Evolutionary conservation across 2,113 vertebrate species (phyloP), one percentile per base, ranked within the genome.

Genomic region (Trichomycterus rosablanca): DNA sequence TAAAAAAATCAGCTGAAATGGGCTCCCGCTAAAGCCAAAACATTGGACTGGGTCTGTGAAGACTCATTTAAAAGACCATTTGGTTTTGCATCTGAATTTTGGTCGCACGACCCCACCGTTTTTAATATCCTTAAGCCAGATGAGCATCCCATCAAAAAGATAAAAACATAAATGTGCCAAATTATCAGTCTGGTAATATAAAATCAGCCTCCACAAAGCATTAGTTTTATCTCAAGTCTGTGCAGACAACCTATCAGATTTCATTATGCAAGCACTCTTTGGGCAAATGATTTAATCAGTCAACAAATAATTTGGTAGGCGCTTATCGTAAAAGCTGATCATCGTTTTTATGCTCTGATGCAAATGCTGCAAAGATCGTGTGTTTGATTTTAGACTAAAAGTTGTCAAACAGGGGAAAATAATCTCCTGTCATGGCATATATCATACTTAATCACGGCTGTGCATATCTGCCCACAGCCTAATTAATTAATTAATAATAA

Each of bases 401-500:
- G 22, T 10, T 2, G 54, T 48, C 45, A 19, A 8, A 60, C 7
- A 26, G 32, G 19, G 19, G 22, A 48, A 20, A 22, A n/a, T n/a
- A n/a, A n/a, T n/a, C 26, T 37, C 30, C 24, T 42, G 34, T n/a
- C 56, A 49, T 28, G 18, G 48, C 43, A 48, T 63, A 56, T 59
- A 70, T 72, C 55, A 71, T 67, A 71, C 67, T 28, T 66, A 70
- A 79, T 62, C 49, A 72, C 55, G 43, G 34, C 1, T 5, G 55
- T 49, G 74, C 70, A 50, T 77, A 81, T 74, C 51, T 51, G 69
- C 67, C 76, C 68, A n/a, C 34, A 49, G 34, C 20, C 30, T 74
- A 71, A 82, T 73, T 74, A 60, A 80, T 80, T 71, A 68, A 58
- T 70, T 63, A 74, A 76, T 76, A 76, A 78, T 77, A 55, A 62